Evolutionary conservation across 1,140 invertebrate genomes (phyloP), one percentile per base, ranked within the genome.

Genomic region (Drosophila subobscura): DNA sequence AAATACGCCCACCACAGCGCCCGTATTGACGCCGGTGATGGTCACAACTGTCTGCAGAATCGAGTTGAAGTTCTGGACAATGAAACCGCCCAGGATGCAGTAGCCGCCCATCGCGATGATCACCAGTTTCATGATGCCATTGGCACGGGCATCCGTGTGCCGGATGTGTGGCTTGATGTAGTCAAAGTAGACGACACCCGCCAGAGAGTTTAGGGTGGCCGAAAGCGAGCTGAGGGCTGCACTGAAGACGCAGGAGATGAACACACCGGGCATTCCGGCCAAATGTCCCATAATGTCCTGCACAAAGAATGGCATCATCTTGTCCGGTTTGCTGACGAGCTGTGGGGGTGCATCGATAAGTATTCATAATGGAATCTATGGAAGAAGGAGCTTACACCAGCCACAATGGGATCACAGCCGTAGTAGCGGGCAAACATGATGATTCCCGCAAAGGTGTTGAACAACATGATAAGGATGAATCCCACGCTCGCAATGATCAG

Each of bases 151-250:
- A 61, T 95, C 93, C 1, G 93, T 93, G 91, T 89, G 92, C 72
- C 65, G 92, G 91, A 75, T 94, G 55, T 63, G 92, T 65, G 55
- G 94, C 66, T 94, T 94, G 2, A 96, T 93, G 77, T 96, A 94
- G 89, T 96, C 95, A 83, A 96, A 94, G 89, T 95, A 95, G 59
- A 96, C 94, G 0, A 96, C 95, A 1, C 95, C 95, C 1, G 95
- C 93, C 92, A 96, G 93, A 2, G 96, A 95, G 86, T 96, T 96
- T 1, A 96, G 85, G 0, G 94, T 94, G 7, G 94, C 95, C 0
- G 95, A 95, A 92, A 95, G 94, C 10, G 95, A 95, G 89, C 96
- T 96, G 81, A 70, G 92, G 20, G 94, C 94, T 22, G 94, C 95
- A 79, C 94, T 94, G 56, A 95, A 95, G 2, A 96, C 92, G 53